phyloP scores from a whole-genome alignment of 2,113 vertebrate species.

The Tonatia bakeri region DNA sequence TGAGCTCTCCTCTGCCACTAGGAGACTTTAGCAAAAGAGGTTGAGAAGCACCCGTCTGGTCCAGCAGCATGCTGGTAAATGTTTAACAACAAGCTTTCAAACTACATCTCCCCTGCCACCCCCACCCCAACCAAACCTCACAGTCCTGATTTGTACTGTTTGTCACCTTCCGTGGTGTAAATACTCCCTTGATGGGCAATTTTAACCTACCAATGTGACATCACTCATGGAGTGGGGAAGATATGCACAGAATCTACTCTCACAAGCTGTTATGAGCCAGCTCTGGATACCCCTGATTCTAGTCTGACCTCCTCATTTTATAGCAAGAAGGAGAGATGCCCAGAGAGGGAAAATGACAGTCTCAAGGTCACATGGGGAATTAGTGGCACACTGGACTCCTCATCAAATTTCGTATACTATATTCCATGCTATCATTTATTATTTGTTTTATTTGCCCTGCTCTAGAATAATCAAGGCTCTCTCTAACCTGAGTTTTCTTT shows the following conservation, averaged over 20 bases:
- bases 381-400: background rate
- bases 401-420: background rate
- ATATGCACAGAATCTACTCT: background rate
- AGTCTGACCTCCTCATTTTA: background rate
- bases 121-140: background rate
- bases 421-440: background rate
- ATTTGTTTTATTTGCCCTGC: background rate
- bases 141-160: background rate
- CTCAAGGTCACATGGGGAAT: background rate
- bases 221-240: background rate
- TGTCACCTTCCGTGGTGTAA: background rate
- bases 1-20: background rate
- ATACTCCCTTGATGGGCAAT: background rate
- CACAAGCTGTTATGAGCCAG: background rate
- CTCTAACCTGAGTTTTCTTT: background rate
- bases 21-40: background rate
- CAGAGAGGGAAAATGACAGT: background rate
- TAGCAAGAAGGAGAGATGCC: background rate
- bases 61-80: background rate
- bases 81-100: background rate
- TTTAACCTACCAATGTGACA: too few relatives aligned
- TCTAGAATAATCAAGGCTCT: background rate
- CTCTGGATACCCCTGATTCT: rapidly evolving
- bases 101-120: background rate
- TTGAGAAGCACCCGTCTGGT: background rate